phyloP scores from a whole-genome alignment of 2,797 vertebrate genomes.

The Atherinosoma microstoma region DNA sequence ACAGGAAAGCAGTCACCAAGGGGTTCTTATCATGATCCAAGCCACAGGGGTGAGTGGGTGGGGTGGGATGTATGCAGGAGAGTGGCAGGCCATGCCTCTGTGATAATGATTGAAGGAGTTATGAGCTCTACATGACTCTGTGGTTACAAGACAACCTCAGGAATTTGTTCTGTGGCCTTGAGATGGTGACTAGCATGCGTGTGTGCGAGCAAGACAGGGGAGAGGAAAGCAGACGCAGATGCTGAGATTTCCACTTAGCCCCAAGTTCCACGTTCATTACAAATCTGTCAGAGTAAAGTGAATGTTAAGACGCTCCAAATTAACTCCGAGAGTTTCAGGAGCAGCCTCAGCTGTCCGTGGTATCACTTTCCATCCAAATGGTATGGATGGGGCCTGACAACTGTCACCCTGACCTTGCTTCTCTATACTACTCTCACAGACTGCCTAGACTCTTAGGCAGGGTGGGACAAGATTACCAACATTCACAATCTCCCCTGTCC shows the following conservation, averaged over 20 bases:
- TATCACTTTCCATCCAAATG: constrained; percentile 84
- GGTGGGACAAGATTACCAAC: constrained; percentile 62
- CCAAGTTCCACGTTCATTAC: constrained; percentile 76
- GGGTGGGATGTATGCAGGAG: constrained; percentile 11
- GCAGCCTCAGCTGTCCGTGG: constrained; percentile 80
- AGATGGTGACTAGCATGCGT: constrained; percentile 26
- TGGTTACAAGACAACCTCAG: constrained; percentile 50
- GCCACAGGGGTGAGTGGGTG: constrained; percentile 9
- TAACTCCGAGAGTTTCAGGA: constrained; percentile 77
- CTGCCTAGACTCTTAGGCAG: constrained; percentile 47
- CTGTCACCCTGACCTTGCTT: constrained; percentile 81
- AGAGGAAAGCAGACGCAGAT: constrained; percentile 42
- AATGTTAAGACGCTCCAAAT: constrained; percentile 80
- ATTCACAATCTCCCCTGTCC: constrained; percentile 48
- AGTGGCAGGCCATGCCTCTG: constrained; percentile 33
- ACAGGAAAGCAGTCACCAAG: constrained; percentile 40
- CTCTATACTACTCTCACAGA: constrained; percentile 61
- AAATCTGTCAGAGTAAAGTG: constrained; percentile 64
- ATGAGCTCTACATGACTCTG: constrained; percentile 47
- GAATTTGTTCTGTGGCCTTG: constrained; percentile 45
- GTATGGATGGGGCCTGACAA: constrained; percentile 75
- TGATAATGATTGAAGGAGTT: constrained; percentile 56
- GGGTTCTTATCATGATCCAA: constrained; percentile 23
- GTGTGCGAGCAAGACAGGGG: background rate
- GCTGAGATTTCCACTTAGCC: constrained; percentile 68